Base-by-base conservation (phyloP, 2,113 vertebrate genomes). In the Nettapus auritus region DNA sequence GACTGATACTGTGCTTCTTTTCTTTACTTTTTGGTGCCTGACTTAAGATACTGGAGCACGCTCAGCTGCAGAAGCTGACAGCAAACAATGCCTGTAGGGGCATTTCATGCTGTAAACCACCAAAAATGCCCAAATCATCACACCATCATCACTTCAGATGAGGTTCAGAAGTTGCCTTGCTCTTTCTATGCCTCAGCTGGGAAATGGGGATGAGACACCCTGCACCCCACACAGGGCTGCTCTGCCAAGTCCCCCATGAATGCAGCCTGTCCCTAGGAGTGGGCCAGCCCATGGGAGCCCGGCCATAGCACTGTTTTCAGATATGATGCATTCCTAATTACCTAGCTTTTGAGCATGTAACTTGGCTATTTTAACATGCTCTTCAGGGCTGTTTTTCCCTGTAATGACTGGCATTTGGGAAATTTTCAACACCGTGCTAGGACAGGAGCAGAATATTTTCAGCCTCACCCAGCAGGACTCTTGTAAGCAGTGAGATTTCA, bases 101-200 rank as follows among this genome's bases (percentile, higher is more conserved):
- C 85, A 66, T 87, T 89, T 82, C 11, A 0, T 48, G 31, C 26
- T 64, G 8, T 85, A 14, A 68, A 21, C 38, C 60, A 48, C 48
- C 66, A 85, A 64, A 76, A 52, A 48, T 4, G 17, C 36, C 81
- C 46, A 71, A 68, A 78, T 78, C 52, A 71, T 71, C 66, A 64
- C 33, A 59, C 11, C 22, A 13, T 70, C 42, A 33, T 52, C 0
- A 0, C 22, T 71, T 82, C 53, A 64, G 36, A 64, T 0, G 0
- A 84, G 56, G 22, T 66, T 46, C 36, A 81, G 80, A 88, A 81
- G 89, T 71, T 64, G 76, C 70, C 66, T 96, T 16, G 56, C 13
- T 5, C 6, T 89, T 69, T 63, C 57, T 21, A 19, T 34, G 14
- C 23, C 20, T 42, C 75, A 69, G 44, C 56, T 36, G 83, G 56